Conservation (phyloP, 2,113 vertebrate genomes). For the Heterocephalus glaber region DNA sequence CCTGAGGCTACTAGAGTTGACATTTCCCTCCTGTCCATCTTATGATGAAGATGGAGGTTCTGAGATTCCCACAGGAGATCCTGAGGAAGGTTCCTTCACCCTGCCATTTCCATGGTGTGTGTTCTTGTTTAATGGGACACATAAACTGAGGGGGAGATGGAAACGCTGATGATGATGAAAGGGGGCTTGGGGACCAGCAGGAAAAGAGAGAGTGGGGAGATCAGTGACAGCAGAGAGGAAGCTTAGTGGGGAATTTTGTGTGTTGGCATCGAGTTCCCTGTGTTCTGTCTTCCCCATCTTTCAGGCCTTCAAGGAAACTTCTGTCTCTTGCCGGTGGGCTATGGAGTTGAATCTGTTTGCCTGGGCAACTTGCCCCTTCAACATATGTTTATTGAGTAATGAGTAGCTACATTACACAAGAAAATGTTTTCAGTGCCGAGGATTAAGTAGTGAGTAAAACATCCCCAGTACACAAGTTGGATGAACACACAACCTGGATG, state of each 20-base stretch:
- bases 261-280: background rate
- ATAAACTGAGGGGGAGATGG: background rate
- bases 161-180: background rate
- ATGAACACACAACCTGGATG: background rate
- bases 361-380: background rate
- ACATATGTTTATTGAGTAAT: background rate
- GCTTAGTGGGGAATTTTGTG: rapidly evolving
- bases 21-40: background rate
- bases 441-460: background rate
- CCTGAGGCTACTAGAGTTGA: background rate
- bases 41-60: background rate
- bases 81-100: background rate
- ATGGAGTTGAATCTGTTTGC: background rate
- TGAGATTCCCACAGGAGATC: background rate
- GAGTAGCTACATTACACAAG: background rate
- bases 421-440: background rate
- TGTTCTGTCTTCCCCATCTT: background rate
- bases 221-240: background rate
- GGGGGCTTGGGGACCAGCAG: too few relatives aligned
- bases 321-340: background rate
- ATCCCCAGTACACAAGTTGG: too few relatives aligned
- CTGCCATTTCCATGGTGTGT: too few relatives aligned
- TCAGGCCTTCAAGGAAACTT: background rate
- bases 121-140: background rate
- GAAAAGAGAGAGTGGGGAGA: background rate